Conservation (phyloP, 2,888 invertebrate species). For the Eumerus sabulonum region DNA sequence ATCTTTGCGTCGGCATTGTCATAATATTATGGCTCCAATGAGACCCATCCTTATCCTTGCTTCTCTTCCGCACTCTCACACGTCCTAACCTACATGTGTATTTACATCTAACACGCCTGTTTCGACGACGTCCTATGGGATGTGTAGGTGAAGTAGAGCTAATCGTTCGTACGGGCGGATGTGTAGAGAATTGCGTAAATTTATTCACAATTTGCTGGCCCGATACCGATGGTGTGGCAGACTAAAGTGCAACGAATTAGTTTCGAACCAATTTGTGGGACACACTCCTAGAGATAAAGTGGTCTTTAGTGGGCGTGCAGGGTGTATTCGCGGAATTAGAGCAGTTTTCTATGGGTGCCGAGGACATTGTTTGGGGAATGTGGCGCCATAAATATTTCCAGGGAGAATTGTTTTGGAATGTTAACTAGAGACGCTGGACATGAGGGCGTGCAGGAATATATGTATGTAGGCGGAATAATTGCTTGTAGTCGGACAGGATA, state of each 20-base stretch:
- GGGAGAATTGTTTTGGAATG: conserved; percentile 23
- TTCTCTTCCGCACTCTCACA: not conserved
- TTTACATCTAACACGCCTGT: too few species aligned
- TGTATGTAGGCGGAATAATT: not conserved
- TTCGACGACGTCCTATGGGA: not conserved
- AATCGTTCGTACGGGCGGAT: conserved; percentile 32
- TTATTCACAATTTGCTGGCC: conserved; percentile 45
- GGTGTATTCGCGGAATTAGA: conserved; percentile 1
- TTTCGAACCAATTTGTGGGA: conserved; percentile 52
- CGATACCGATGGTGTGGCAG: conserved; percentile 25
- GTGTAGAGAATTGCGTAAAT: conserved; percentile 36
- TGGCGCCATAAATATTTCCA: conserved; percentile 27
- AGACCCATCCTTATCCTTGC: conserved; percentile 41
- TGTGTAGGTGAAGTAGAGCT: conserved; percentile 12
- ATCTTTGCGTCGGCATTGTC: conserved; percentile 48
- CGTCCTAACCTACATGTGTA: not conserved
- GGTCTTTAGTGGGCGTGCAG: not conserved
- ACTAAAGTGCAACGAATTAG: conserved; percentile 39
- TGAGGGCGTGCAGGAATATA: not conserved
- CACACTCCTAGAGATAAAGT: conserved; percentile 40
- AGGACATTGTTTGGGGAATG: not conserved
- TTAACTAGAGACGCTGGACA: not conserved
- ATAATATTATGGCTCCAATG: conserved; percentile 66
- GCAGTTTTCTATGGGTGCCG: not conserved
- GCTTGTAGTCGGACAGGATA: not conserved